Evolutionary conservation across 1,140 invertebrate species (phyloP).

Genomic region (Ips nitidus): DNA sequence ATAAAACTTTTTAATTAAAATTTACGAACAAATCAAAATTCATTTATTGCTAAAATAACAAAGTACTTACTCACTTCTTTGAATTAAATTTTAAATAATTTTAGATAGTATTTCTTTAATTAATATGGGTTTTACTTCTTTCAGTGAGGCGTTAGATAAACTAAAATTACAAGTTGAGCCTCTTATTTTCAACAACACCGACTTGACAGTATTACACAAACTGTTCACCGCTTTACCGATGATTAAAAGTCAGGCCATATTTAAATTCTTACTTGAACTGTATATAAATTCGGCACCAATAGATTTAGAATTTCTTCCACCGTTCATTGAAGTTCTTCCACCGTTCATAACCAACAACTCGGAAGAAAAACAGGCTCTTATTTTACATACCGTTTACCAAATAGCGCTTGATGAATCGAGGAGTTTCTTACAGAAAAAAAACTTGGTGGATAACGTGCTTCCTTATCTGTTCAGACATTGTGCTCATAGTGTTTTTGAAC

Average conservation of each 20-base stretch:
- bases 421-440: slow-evolving; percentile 15
- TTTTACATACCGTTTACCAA: slow-evolving; percentile 14
- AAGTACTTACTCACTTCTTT: no score
- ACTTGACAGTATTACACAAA: neutral
- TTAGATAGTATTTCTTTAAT: no score
- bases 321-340: slow-evolving; percentile 21
- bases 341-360: slow-evolving; percentile 24
- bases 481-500: slow-evolving; percentile 28
- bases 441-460: slow-evolving; percentile 21
- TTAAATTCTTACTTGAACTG: slow-evolving; percentile 34
- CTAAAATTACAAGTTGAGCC: no score
- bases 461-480: slow-evolving; percentile 34
- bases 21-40: no score
- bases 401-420: neutral
- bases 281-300: slow-evolving; percentile 14
- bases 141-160: no score
- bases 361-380: slow-evolving; percentile 9
- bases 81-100: no score
- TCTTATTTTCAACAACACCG: no score
- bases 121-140: no score
- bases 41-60: no score
- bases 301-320: slow-evolving; percentile 24
- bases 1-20: no score
- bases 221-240: slow-evolving; percentile 17
- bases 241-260: slow-evolving; percentile 27